These are phyloP conservation scores for Himalopsyche phryganea DNA, from an alignment of 1,140 invertebrate species.

Conservation along the genomic window DNA sequence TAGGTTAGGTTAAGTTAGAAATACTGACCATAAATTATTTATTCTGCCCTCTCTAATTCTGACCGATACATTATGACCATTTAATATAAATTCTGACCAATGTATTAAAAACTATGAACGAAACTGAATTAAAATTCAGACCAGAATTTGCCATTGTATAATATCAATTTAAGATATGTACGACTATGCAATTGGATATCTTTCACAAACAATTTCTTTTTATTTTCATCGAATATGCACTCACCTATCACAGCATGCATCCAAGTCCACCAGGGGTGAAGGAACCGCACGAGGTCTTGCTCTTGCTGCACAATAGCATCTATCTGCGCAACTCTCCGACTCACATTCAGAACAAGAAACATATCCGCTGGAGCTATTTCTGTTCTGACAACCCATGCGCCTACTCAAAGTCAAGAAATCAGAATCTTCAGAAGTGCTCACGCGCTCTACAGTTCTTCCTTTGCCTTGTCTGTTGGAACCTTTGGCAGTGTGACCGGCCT, in stretches of 20 bases:
- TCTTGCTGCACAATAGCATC: conserved; percentile 63
- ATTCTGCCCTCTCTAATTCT: too few species aligned
- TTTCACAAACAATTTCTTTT: too few species aligned
- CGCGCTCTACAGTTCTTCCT: conserved; percentile 47
- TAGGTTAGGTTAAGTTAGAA: too few species aligned
- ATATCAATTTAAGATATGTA: too few species aligned
- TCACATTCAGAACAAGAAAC: conserved; percentile 85
- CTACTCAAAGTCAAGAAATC: conserved; percentile 58
- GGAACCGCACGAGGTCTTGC: conserved; percentile 26
- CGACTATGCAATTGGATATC: too few species aligned
- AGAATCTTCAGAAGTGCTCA: conserved; percentile 64
- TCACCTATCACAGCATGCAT: conserved; percentile 27
- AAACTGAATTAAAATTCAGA: too few species aligned
- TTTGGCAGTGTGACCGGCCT: conserved; percentile 35
- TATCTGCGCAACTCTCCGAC: conserved; percentile 73
- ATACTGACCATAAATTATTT: too few species aligned
- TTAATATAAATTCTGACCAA: too few species aligned
- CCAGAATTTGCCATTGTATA: too few species aligned
- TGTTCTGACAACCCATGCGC: conserved; percentile 56
- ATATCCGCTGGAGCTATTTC: conserved; percentile 70
- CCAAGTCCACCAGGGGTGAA: conserved; percentile 34
- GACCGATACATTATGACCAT: too few species aligned
- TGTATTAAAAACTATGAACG: too few species aligned
- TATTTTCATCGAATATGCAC: too few species aligned
- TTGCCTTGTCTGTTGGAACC: conserved; percentile 45